Evolutionary conservation across 2,113 vertebrate genomes (phyloP), one percentile per base, ranked within the genome.

Genomic region (Furnarius figulus): DNA sequence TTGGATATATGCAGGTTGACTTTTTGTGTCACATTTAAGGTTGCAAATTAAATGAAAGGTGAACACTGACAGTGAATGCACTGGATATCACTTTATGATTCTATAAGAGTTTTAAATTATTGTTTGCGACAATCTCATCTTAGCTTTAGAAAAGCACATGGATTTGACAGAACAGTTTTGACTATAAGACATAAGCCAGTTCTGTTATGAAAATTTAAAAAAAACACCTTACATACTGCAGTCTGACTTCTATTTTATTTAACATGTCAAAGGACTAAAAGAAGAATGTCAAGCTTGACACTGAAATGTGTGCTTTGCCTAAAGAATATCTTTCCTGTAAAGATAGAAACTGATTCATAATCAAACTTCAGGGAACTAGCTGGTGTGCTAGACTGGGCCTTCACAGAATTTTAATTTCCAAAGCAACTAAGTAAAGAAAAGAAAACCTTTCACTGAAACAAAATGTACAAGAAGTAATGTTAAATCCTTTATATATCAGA

Each of bases 231-330:
- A 87, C n/a, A 31, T 24, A 25, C 17, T 73, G 46, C 67, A 87
- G 72, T 72, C 65, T 85, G 62, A 76, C 28, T 85, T 96, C n/a
- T 70, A 12, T 74, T 78, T 93, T 94, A 85, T 87, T 93, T 91
- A 87, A 82, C 78, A 67, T 49, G 56, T 83, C 90, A 95, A 87
- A 92, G n/a, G 58, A 24, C 59, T 93, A 63, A 91, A 91, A 78
- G 78, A 87, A 71, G 55, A 93, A 94, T 55, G 78, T 77, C 89
- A 93, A 42, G 30, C 14, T 65, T 91, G 92, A 93, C 75, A 85
- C 20, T 84, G 77, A 96, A 91, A 95, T 78, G 40, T 74, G 17
- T 52, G 46, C 42, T 90, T 81, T 92, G 28, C 49, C n/a, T 52
- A 76, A 67, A 49, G 42, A 73, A 85, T 66, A 42, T 77, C 52